phyloP scores from a whole-genome alignment of 2,888 invertebrate genomes.

The Aphidoletes aphidimyza region DNA sequence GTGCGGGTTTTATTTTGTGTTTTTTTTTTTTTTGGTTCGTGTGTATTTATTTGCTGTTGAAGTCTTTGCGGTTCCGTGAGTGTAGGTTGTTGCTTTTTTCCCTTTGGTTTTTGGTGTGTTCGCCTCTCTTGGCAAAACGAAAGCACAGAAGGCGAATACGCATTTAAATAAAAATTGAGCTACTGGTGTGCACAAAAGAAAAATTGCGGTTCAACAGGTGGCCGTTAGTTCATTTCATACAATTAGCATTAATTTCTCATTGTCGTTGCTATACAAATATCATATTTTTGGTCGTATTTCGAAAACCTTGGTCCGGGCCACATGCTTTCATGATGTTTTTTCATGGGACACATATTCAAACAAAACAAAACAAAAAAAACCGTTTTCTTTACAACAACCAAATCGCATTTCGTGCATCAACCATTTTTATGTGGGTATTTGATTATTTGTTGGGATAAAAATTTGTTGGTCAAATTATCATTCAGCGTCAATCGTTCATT shows the following conservation, averaged over 20 bases:
- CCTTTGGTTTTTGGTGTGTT: not conserved
- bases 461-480: slow-evolving; percentile 30
- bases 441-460: too few relatives aligned
- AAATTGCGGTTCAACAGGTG: slow-evolving; percentile 54
- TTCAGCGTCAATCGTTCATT: not conserved
- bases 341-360: too few relatives aligned
- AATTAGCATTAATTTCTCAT: slow-evolving; percentile 47
- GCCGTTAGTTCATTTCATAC: slow-evolving; percentile 53
- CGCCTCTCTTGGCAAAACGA: too few relatives aligned
- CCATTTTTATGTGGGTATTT: not conserved
- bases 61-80: slow-evolving; percentile 32
- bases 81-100: not conserved
- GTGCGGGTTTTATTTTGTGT: not conserved
- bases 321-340: slow-evolving; percentile 14
- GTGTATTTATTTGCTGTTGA: not conserved
- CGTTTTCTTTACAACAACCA: not conserved
- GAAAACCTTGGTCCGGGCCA: not conserved
- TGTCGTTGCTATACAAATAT: slow-evolving; percentile 38
- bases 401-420: not conserved
- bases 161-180: slow-evolving; percentile 44
- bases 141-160: slow-evolving; percentile 44
- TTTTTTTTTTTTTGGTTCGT: not conserved
- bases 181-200: slow-evolving; percentile 29
- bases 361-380: too few relatives aligned
- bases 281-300: not conserved